phyloP scores from a whole-genome alignment of 1,140 invertebrate species.

The Drosophila rhopaloa region DNA sequence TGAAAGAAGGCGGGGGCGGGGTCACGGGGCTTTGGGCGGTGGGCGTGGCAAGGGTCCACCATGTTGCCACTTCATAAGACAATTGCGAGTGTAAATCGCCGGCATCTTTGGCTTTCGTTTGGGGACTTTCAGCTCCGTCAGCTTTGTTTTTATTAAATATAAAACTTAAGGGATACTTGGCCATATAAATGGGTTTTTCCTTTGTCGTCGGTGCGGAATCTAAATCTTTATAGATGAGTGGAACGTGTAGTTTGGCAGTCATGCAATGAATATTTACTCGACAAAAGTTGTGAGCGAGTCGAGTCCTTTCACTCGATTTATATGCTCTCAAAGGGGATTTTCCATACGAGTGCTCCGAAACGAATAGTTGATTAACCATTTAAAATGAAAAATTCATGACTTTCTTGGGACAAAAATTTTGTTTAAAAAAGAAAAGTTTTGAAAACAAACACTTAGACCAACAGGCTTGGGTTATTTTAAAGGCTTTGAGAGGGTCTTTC shows the following conservation, averaged over 20 bases:
- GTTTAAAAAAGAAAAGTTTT: background rate
- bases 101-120: conserved; percentile 34
- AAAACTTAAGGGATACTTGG: conserved; percentile 51
- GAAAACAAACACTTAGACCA: too few relatives aligned
- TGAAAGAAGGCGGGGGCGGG: background rate
- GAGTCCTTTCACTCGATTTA: conserved; percentile 20
- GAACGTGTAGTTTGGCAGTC: conserved; percentile 11
- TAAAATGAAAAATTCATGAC: background rate
- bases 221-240: conserved; percentile 29
- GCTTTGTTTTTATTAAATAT: conserved; percentile 64
- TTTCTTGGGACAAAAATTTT: background rate
- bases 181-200: conserved; percentile 26
- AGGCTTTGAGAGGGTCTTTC: too few relatives aligned
- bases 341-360: background rate
- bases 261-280: conserved; percentile 35
- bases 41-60: conserved; percentile 9
- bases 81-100: conserved; percentile 70
- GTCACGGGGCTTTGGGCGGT: background rate
- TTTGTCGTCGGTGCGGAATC: background rate
- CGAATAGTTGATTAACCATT: background rate
- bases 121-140: conserved; percentile 24
- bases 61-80: conserved; percentile 77
- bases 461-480: too few relatives aligned
- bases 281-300: conserved; percentile 10
- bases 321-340: conserved; percentile 10